These are phyloP conservation scores for Microctenopoma lineatum DNA, from an alignment of 2,797 vertebrate genomes.

Conservation along the genomic window DNA sequence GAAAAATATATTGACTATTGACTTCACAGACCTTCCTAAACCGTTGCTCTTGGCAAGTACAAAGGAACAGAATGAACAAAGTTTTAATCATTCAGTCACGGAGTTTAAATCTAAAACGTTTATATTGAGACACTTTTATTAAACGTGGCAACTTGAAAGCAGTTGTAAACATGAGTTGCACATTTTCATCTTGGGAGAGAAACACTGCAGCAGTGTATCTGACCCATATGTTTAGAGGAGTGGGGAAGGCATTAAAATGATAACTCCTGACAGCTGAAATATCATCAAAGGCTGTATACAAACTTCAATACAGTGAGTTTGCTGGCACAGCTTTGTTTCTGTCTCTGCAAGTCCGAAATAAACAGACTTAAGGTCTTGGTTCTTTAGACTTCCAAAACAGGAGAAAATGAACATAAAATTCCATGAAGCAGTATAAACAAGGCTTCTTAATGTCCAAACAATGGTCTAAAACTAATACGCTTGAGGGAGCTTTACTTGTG, in stretches of 20 bases:
- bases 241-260: background rate
- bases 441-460: slow-evolving; percentile 50
- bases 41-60: slow-evolving; percentile 19
- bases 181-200: background rate
- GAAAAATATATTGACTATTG: background rate
- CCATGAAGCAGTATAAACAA: slow-evolving; percentile 28
- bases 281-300: background rate
- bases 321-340: slow-evolving; percentile 1
- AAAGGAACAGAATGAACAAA: slow-evolving; percentile 15
- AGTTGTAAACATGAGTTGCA: background rate
- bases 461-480: slow-evolving; percentile 27
- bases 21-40: slow-evolving; percentile 3
- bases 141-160: background rate
- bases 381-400: slow-evolving; percentile 46
- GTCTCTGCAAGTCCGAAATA: slow-evolving; percentile 17
- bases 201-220: background rate
- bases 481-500: background rate
- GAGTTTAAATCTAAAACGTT: background rate
- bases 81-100: slow-evolving; percentile 2
- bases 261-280: slow-evolving; percentile 7
- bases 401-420: slow-evolving; percentile 16
- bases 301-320: slow-evolving; percentile 8
- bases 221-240: background rate
- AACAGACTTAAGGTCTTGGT: slow-evolving; percentile 26
- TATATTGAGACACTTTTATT: background rate